Percentiles rank a stretch among this genome's conserved stretches.
phyloP scores from a whole-genome alignment of 2,888 invertebrate genomes.

The Pyralis farinalis region DNA sequence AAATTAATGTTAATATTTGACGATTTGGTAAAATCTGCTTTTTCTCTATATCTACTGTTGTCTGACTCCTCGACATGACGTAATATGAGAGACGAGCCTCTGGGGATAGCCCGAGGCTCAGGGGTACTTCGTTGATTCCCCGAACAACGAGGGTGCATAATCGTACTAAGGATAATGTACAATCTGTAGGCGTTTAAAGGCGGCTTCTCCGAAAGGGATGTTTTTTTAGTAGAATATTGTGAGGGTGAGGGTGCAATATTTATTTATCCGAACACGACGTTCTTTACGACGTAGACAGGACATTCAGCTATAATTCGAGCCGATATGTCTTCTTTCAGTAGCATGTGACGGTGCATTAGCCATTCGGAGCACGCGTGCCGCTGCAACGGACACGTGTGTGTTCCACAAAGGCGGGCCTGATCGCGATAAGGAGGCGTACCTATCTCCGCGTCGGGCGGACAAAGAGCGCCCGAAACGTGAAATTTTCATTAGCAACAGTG shows the following conservation, averaged over 20 bases:
- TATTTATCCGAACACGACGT: constrained; percentile 73
- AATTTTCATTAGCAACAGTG: constrained; percentile 76
- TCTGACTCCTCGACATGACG: constrained; percentile 67
- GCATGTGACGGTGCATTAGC: constrained; percentile 48
- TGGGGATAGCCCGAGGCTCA: constrained; percentile 57
- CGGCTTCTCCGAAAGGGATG: constrained; percentile 79
- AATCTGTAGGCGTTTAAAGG: constrained; percentile 82
- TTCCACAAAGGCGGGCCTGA: constrained; percentile 57
- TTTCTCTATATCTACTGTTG: constrained; percentile 35
- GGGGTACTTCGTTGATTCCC: constrained; percentile 75
- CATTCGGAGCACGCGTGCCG: constrained; percentile 64
- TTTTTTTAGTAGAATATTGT: constrained; percentile 76
- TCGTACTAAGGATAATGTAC: constrained; percentile 81
- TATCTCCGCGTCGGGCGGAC: constrained; percentile 57
- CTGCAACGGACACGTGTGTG: constrained; percentile 54
- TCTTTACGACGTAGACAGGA: constrained; percentile 65
- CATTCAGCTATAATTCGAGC: constrained; percentile 59
- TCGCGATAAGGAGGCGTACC: constrained; percentile 65
- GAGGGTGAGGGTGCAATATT: constrained; percentile 81
- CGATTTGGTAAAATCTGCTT: constrained; percentile 23
- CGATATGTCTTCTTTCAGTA: constrained; percentile 45
- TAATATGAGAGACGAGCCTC: constrained; percentile 76
- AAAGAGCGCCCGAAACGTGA: constrained; percentile 70
- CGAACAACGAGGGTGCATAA: constrained; percentile 80
- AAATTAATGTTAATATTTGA: constrained; percentile 14